These are phyloP conservation scores for Amblyjoppa proteus DNA, from an alignment of 2,888 invertebrate species.

Conservation along the genomic window DNA sequence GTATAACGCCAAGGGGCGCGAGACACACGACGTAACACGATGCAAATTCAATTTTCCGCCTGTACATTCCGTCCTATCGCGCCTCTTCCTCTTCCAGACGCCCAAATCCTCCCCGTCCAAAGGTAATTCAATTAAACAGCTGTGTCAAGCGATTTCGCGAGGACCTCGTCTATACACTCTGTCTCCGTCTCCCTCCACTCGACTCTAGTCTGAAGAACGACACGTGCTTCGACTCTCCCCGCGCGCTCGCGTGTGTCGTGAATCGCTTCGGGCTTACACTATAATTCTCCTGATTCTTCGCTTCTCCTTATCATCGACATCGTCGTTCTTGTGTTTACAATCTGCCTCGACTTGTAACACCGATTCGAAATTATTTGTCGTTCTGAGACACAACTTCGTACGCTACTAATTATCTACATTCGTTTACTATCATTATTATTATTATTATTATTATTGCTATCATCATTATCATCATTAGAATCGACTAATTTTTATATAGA, in stretches of 20 bases:
- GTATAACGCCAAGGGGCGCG: slow-evolving; percentile 41
- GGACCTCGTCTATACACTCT: slow-evolving; percentile 45
- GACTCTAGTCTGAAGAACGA: slow-evolving; percentile 50
- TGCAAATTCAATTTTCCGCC: slow-evolving; percentile 75
- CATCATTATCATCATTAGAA: not conserved
- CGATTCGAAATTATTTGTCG: slow-evolving; percentile 25
- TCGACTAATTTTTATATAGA: too few relatives aligned
- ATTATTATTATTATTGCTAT: not conserved
- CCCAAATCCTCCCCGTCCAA: slow-evolving; percentile 5
- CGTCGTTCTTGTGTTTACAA: slow-evolving; percentile 52
- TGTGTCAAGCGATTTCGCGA: slow-evolving; percentile 73
- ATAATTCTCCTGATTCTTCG: slow-evolving; percentile 44
- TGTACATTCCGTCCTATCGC: slow-evolving; percentile 46
- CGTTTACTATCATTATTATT: not conserved
- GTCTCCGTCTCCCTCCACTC: slow-evolving; percentile 3
- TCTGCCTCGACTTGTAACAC: slow-evolving; percentile 31
- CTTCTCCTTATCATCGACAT: slow-evolving; percentile 24
- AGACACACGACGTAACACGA: slow-evolving; percentile 68
- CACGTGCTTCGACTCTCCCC: slow-evolving; percentile 68
- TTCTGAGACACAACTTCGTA: not conserved
- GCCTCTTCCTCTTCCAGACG: slow-evolving; percentile 16
- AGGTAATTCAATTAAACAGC: slow-evolving; percentile 75
- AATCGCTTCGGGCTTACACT: slow-evolving; percentile 41
- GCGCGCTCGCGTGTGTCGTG: slow-evolving; percentile 45
- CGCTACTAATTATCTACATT: not conserved